Percentiles rank a stretch among this genome's conserved stretches.
Evolutionary conservation across 1,140 invertebrate genomes (phyloP).

Genomic region (Frieseomelitta varia): DNA sequence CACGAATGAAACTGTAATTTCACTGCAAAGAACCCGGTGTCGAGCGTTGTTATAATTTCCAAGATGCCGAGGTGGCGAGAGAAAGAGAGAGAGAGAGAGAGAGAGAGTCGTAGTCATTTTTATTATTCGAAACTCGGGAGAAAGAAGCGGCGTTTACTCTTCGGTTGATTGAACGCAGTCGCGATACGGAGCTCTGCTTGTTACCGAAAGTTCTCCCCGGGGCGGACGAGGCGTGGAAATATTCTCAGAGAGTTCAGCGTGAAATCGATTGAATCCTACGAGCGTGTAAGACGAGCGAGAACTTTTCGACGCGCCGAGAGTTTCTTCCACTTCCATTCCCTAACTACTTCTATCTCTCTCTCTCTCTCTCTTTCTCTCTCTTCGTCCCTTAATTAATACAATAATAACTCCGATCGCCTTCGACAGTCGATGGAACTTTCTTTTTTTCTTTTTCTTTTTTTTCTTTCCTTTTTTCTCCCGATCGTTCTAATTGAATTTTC

Average conservation of each 20-base stretch:
- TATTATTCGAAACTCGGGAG: background rate
- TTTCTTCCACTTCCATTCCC: background rate
- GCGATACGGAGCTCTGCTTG: conserved; percentile 3
- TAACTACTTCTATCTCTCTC: background rate
- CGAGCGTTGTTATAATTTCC: background rate
- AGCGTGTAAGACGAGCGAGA: background rate
- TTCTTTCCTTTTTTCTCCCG: background rate
- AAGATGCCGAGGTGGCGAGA: background rate
- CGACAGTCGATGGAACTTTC: background rate
- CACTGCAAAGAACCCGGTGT: no score
- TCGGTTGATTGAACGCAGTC: conserved; percentile 15
- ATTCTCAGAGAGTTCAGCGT: conserved; percentile 13
- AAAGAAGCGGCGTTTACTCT: background rate
- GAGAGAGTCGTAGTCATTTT: background rate
- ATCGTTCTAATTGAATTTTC: conserved; percentile 19
- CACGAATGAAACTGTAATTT: no score
- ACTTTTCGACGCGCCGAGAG: conserved; percentile 8
- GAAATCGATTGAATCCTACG: conserved; percentile 21
- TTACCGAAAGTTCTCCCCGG: conserved; percentile 13
- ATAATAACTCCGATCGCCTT: conserved; percentile 30
- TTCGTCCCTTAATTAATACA: conserved; percentile 25
- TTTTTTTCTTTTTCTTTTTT: no score
- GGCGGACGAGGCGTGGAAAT: background rate
- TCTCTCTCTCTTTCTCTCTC: no score
- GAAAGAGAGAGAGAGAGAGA: no score